phyloP scores from a whole-genome alignment of 2,888 invertebrate species.

The Nemotelus nigrinus region DNA sequence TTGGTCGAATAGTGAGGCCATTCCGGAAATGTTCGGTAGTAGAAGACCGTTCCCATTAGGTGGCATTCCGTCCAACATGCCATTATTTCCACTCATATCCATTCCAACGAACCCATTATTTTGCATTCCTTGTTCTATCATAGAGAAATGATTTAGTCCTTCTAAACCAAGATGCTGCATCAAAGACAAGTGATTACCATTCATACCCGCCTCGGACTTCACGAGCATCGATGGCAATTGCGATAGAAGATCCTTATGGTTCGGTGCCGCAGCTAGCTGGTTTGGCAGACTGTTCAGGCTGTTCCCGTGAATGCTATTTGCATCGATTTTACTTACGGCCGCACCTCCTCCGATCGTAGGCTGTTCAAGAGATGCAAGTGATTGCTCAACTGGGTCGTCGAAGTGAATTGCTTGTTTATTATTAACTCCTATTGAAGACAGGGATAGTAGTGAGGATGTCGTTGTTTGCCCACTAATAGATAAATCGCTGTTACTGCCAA shows the following conservation, averaged over 20 bases:
- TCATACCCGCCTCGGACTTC: conserved; percentile 58
- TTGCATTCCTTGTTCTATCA: conserved; percentile 53
- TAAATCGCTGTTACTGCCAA: conserved; percentile 53
- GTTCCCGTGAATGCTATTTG: conserved; percentile 37
- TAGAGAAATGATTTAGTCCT: conserved; percentile 56
- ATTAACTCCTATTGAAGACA: conserved; percentile 54
- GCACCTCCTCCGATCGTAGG: conserved; percentile 64
- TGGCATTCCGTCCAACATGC: conserved; percentile 54
- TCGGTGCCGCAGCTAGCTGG: conserved; percentile 64
- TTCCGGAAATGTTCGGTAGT: conserved; percentile 51
- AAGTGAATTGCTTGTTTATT: conserved; percentile 64
- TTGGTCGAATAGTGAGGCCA: conserved; percentile 60
- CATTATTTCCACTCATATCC: conserved; percentile 48
- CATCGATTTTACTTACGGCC: conserved; percentile 65
- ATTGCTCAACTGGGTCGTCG: conserved; percentile 77
- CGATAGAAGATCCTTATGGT: conserved; percentile 66
- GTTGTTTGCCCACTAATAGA: conserved; percentile 46
- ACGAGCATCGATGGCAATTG: conserved; percentile 60
- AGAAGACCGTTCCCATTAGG: conserved; percentile 58
- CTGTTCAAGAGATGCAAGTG: conserved; percentile 76
- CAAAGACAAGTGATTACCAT: conserved; percentile 60
- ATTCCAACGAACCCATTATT: conserved; percentile 50
- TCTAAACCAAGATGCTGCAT: conserved; percentile 60
- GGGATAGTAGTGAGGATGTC: conserved; percentile 50
- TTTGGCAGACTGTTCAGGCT: conserved; percentile 44